Conservation (phyloP, 2,888 invertebrate species). For the Nasonovia ribisnigri region DNA sequence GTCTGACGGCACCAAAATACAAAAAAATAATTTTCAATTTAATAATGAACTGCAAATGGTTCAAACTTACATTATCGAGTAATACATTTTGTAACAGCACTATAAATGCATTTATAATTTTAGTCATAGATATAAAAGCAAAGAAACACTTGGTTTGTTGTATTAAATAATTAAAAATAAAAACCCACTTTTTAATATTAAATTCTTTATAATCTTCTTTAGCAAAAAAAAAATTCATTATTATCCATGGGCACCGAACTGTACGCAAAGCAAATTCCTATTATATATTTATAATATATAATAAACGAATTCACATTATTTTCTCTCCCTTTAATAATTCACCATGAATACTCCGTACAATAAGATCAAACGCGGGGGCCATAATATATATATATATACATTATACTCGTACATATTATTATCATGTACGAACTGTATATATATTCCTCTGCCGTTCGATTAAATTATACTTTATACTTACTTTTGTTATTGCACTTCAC, state of each 20-base stretch:
- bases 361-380: neutral
- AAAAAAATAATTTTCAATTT: neutral
- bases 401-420: neutral
- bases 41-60: neutral
- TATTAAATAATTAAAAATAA: neutral
- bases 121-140: neutral
- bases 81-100: neutral
- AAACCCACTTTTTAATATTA: neutral
- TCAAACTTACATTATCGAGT: neutral
- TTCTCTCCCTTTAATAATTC: neutral
- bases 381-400: neutral
- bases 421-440: neutral
- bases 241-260: neutral
- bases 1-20: neutral
- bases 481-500: neutral
- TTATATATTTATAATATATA: neutral
- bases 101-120: neutral
- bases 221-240: neutral
- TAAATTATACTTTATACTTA: conserved; percentile 10
- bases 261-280: neutral
- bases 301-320: neutral
- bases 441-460: neutral
- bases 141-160: neutral
- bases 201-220: neutral
- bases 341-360: neutral